Evolutionary conservation across 2,888 invertebrate species (phyloP), one percentile per base, ranked within the genome.

Genomic region (Leptothorax acervorum): DNA sequence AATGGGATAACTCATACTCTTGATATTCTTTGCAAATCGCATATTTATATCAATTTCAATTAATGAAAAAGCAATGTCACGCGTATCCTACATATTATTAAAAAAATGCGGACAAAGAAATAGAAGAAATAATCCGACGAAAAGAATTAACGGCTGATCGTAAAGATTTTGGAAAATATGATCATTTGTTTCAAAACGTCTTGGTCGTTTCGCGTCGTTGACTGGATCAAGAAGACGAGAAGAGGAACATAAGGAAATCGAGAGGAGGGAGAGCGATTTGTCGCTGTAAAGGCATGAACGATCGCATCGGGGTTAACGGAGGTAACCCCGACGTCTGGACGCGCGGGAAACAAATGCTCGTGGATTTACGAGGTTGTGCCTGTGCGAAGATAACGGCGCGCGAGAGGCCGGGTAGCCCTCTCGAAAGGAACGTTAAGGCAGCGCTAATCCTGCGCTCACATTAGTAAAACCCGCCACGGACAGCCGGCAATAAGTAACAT

Each of bases 381-480:
- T 81, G 31, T 74, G 84, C 81, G 85, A 81, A 86, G 90, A 90
- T 90, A 90, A 86, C 90, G 90, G 89, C 83, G 63, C 42, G 51
- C 42, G 57, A 83, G 48, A 18, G 48, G 66, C 35, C 35, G 81
- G 66, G 68, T 48, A 53, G 51, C 57, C 57, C 42, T 11, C 57
- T 60, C 55, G 60, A 73, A 51, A 82, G 65, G 66, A 45, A 84
- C 81, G 87, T 86, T 86, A 85, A 82, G 70, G 66, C 82, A 88
- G 88, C 91, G 91, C 92, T 92, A 93, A 93, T 93, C 92, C 92
- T 84, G 86, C 88, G 88, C 89, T 91, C 92, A 76, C 88, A 92
- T 93, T 93, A 93, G 92, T 92, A 91, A 91, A 89, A 76, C 91
- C 89, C 92, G 87, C 89, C 87, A 92, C 85, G 88, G 88, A 90